Base-by-base conservation (phyloP, 2,113 vertebrate species). In the Ciconia stormi region DNA sequence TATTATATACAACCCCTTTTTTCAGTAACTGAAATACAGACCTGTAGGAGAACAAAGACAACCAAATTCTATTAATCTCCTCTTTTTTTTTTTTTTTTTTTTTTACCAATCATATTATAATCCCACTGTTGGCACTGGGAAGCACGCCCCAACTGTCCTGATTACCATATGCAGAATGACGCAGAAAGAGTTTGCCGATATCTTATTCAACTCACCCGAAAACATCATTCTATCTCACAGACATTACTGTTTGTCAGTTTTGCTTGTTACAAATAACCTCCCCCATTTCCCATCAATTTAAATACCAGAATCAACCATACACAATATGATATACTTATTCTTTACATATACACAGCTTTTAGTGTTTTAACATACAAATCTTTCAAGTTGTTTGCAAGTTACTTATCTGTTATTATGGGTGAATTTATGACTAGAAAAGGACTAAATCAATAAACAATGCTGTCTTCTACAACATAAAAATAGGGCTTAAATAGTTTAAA, bases 101-200 rank as follows among this genome's bases (percentile, higher is more conserved):
- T 46, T 81, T 56, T 66, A 93, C 34, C 44, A 55, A 88, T 73
- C 50, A 88, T 88, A 59, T 89, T 88, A 91, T 89, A 91, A 87
- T 96, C 74, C 79, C 76, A 83, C 63, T 94, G 63, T 5, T 96
- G 76, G 61, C 65, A 55, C 34, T 66, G 27, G 67, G 78, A 72
- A 90, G 53, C 74, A 87, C 58, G 70, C 44, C 29, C 50, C 87
- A 97, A 95, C 61, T 94, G 77, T 97, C 72, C 56, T 87, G 50
- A 97, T 19, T 82, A 85, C 42, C 76, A 91, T 90, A 89, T 56
- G 40, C 32, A 92, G 81, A 73, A 84, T 10, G 34, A 90, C 8
- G n/a, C 27, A 86, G 72, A 92, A 95, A 83, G 32, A 67, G 93
- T 95, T 80, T 97, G 93, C 90, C 61, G 95, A 13, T 96, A 90